Conservation (phyloP, 2,888 invertebrate genomes). For the Acanthoscelides obtectus region DNA sequence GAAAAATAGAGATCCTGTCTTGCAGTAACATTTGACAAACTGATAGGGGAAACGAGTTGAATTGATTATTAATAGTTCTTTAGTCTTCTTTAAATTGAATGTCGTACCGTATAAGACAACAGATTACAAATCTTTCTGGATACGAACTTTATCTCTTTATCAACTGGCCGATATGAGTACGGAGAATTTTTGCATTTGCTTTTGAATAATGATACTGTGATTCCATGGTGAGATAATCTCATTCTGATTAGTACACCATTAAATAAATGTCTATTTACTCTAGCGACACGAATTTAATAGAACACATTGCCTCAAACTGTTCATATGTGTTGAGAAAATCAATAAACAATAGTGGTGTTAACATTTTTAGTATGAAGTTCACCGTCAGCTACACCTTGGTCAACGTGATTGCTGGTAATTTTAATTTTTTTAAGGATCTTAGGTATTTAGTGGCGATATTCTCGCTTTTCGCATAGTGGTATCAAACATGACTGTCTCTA, state of each 20-base stretch:
- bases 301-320: not conserved
- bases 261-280: not conserved
- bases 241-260: not conserved
- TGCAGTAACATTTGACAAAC: no score
- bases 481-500: no score
- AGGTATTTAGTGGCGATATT: no score
- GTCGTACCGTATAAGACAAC: no score
- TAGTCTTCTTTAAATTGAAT: no score
- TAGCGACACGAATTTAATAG: not conserved
- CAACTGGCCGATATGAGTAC: not conserved
- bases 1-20: no score
- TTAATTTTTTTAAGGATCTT: no score
- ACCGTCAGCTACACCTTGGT: not conserved
- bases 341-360: not conserved
- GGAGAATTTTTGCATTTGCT: not conserved
- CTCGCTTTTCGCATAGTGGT: no score
- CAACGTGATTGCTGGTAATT: slow-evolving; percentile 3
- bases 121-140: no score
- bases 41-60: no score
- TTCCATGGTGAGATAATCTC: not conserved
- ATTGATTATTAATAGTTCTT: no score
- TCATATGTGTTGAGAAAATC: not conserved
- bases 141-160: not conserved
- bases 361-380: not conserved
- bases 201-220: not conserved